Percentiles rank a stretch among this genome's conserved stretches.
These are phyloP conservation scores for Telmatherina bonti DNA, from an alignment of 2,797 vertebrate species.

Conservation along the genomic window DNA sequence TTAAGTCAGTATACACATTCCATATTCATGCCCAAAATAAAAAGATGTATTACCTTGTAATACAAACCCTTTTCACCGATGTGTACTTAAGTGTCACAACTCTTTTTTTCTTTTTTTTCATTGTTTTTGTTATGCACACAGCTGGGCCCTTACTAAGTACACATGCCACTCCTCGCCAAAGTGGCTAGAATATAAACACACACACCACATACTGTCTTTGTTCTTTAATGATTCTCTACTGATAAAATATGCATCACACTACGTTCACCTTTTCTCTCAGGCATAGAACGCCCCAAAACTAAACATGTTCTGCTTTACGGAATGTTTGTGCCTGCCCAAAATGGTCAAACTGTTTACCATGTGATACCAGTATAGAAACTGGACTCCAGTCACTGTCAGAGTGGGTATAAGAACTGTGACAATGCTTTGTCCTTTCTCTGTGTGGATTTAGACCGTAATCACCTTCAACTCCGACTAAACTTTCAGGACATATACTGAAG, in stretches of 20 bases:
- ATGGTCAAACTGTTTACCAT: conserved; percentile 35
- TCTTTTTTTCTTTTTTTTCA: not conserved
- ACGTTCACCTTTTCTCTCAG: conserved; percentile 42
- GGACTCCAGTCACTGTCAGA: conserved; percentile 44
- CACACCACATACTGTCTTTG: conserved; percentile 22
- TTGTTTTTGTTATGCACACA: conserved; percentile 6
- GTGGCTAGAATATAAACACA: conserved; percentile 45
- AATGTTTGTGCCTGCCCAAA: conserved; percentile 24
- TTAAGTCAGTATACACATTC: conserved; percentile 2
- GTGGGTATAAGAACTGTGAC: conserved; percentile 64
- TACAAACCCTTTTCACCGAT: not conserved
- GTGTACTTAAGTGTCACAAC: not conserved
- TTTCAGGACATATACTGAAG: conserved; percentile 12
- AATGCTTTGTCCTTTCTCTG: conserved; percentile 21
- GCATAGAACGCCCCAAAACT: conserved; percentile 68
- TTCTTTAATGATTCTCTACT: conserved; percentile 14
- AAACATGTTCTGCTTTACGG: conserved; percentile 63
- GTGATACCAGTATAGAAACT: conserved; percentile 41
- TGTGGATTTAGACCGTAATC: not conserved
- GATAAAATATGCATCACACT: conserved; percentile 47
- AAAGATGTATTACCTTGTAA: not conserved
- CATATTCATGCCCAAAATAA: not conserved
- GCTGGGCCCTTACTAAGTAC: conserved; percentile 44
- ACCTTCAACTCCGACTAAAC: conserved; percentile 6
- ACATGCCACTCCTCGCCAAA: conserved; percentile 55